Evolutionary conservation across 2,113 vertebrate species (phyloP), one percentile per base, ranked within the genome.

Genomic region (Myodes glareolus): DNA sequence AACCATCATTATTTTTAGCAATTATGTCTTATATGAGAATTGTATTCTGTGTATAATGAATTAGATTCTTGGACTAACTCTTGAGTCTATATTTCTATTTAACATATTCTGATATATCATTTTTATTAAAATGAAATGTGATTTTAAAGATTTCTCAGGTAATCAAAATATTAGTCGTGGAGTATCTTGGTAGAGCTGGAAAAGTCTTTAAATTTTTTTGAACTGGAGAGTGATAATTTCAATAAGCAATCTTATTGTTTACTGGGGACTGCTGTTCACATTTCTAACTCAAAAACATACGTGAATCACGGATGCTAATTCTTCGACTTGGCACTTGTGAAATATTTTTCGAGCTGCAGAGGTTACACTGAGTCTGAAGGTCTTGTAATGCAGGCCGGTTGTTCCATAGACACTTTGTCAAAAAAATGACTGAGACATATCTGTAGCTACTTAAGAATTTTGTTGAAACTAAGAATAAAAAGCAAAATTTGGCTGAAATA

Each of bases 301-400:
- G 27, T 81, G 85, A 76, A 23, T 76, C n/a, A 73, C 3, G 3
- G 76, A 67, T 90, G 52, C 63, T 96, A 78, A 90, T 88, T 95
- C 39, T 61, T 70, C 90, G 7, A 94, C 13, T 77, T 61, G 16
- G n/a, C 33, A 52, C 17, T 94, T 92, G 27, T 47, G 17, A 88
- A 87, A 90, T 90, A 73, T 67, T 95, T 95, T 96, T 88, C 55
- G 92, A 88, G 11, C 47, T 36, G 96, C 42, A 77, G 42, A 70
- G 4, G 5, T 93, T 95, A 89, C 12, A 72, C 19, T 67, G 29
- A 80, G 55, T 93, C 27, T 90, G 78, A 94, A 81, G 87, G 25
- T 87, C 50, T 92, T 8, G 75, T 82, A 61, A 94, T 33, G 58
- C 29, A 68, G 65, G 14, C 25, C 67, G 67, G 50, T 77, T 75